Percentiles rank a stretch among this genome's conserved stretches.
Conservation (phyloP, 2,888 invertebrate species). For the Physocephala rufipes region DNA sequence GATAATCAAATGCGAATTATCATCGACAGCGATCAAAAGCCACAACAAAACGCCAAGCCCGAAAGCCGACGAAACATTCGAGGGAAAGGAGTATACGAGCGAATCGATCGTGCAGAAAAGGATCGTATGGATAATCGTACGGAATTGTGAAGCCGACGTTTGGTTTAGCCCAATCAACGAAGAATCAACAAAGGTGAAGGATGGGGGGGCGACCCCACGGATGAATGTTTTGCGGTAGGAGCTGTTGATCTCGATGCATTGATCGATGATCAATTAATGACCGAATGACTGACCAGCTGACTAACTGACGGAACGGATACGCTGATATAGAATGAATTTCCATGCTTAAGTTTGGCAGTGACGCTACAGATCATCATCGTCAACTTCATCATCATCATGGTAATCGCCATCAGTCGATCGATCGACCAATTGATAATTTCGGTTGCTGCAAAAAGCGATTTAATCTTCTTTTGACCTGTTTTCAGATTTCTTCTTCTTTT, state of each 20-base stretch:
- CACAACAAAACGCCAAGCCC: conserved; percentile 34
- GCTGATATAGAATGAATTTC: neutral
- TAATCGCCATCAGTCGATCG: too few species aligned
- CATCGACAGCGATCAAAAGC: conserved; percentile 58
- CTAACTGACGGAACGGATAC: too few species aligned
- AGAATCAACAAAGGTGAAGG: conserved; percentile 19
- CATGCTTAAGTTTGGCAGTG: conserved; percentile 1
- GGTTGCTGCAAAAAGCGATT: neutral
- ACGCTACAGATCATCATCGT: neutral
- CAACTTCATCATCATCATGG: neutral
- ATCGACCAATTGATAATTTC: neutral
- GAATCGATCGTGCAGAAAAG: too few species aligned
- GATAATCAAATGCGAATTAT: conserved; percentile 67
- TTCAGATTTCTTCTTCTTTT: neutral
- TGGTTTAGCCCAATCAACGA: neutral
- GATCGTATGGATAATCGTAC: neutral
- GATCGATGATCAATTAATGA: conserved; percentile 28
- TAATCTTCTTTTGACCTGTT: neutral
- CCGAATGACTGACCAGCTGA: conserved; percentile 9
- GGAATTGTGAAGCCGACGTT: too few species aligned
- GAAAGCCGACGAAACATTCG: neutral
- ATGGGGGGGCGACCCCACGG: neutral
- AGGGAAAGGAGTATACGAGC: too few species aligned
- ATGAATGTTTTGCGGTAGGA: conserved; percentile 5
- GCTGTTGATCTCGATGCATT: conserved; percentile 17